These are phyloP conservation scores for Bradypodion pumilum DNA, from an alignment of 2,797 vertebrate species.

Conservation along the genomic window DNA sequence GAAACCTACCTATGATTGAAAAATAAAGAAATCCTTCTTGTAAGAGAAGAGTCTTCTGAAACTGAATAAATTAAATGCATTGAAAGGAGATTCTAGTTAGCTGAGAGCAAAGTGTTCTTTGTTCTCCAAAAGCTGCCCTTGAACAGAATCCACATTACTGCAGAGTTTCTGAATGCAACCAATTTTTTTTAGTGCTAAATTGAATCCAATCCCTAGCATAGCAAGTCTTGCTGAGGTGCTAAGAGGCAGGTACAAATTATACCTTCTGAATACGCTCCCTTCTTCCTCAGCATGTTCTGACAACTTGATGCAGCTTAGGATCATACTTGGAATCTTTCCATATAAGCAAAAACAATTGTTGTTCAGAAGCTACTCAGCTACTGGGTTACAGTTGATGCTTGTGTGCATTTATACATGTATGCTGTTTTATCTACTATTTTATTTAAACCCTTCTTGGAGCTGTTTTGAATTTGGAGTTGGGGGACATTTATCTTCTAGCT, in stretches of 20 bases:
- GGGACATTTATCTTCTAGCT: neutral
- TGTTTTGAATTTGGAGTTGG: neutral
- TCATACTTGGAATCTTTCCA: neutral
- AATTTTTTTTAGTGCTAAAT: neutral
- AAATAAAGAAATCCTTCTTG: conserved; percentile 12
- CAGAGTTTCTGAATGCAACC: conserved; percentile 5
- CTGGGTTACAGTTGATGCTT: neutral
- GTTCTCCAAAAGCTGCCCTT: conserved; percentile 16
- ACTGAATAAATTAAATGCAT: conserved; percentile 18
- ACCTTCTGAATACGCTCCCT: neutral
- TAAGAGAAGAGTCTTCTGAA: conserved; percentile 5
- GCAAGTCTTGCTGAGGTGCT: neutral
- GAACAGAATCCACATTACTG: conserved; percentile 10
- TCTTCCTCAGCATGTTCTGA: neutral
- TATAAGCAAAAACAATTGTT: neutral
- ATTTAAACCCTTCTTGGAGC: neutral
- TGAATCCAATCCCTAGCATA: neutral
- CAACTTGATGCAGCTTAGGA: neutral
- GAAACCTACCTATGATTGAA: neutral
- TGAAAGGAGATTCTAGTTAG: neutral
- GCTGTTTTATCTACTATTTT: neutral
- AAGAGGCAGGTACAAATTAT: neutral
- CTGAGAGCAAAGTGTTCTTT: conserved; percentile 4
- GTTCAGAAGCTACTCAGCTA: neutral
- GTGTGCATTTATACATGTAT: neutral